Evolutionary conservation across 2,113 vertebrate species (phyloP), one percentile per base, ranked within the genome.

Genomic region (Saimiri boliviensis): DNA sequence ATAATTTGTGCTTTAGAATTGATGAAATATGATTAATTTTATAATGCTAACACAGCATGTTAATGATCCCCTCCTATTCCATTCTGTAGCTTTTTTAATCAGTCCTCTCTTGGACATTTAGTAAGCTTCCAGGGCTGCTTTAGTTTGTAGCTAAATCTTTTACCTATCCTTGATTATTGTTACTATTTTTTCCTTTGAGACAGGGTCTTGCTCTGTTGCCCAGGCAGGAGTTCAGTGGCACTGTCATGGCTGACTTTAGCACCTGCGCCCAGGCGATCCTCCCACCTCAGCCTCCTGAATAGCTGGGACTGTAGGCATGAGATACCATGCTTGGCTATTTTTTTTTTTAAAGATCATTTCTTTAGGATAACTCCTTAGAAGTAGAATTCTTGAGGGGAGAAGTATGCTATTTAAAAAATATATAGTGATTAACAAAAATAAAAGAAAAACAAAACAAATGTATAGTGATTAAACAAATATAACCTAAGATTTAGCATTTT

Each of bases 81-180:
- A 42, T 90, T 86, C 42, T 45, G 7, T 71, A 71, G 35, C 21
- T 85, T 89, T 71, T 68, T 71, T 45, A 80, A 47, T 82, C 10
- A 91, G 47, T 88, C 13, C 16, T 94, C 47, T 91, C 37, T 60
- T 83, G 52, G n/a, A 45, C 37, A 56, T 87, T 87, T 91, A 32
- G 60, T 52, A 81, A 87, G 77, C 77, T 97, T 96, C 40, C n/a
- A 68, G 63, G 71, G 49, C 25, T 76, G 30, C 19, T 86, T 97
- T 92, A 92, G 32, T 87, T 93, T 95, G 32, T 92, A 74, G 37
- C 32, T 79, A 63, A 89, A 74, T 63, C 20, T 85, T 92, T 74
- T 85, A 11, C n/a, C 27, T 8, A 23, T 88, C 16, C 68, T 91
- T 35, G 84, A 70, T 86, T 80, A 54, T 68, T 80, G 37, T 9